Base-by-base conservation (phyloP, 1,140 invertebrate species). In the Brachionus koreanus region DNA sequence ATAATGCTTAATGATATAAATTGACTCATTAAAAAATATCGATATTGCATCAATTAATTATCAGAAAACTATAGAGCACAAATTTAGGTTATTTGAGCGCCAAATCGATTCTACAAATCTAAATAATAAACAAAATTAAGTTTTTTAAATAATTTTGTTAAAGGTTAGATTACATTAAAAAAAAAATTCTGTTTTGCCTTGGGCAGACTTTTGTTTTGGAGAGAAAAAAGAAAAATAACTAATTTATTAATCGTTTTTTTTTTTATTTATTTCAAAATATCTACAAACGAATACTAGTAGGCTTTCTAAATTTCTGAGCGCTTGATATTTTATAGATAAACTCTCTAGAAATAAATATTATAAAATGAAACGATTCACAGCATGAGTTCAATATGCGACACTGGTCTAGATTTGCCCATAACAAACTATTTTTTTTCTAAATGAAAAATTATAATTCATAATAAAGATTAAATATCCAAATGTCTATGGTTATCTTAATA, bases 131-230 rank as follows among this genome's bases (percentile, higher is more conserved):
- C 25, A 65, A 65, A 33, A 33, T 16, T 33, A 33, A 33, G 19
- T 65, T 65, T 65, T 65, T 65, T 37, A 37, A 33, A 65, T 65
- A 33, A 65, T 65, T 37, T 65, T 33, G 12, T 65, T 65, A 65
- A 65, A 65, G 63, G 63, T 65, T 65, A 65, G 29, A 33, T 65
- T 65, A 65, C 13, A 13, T 57, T 57, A 7, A 57, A 57, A 65
- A 57, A 57, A 65, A 29, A 33, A 12, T 65, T 65, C 25, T 33
- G 63, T 19, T 65, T 29, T 29, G 25, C 63, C 12, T 13, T 37
- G 63, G 63, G 25, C 33, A 13, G 29, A 65, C 63, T 65, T 33
- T 12, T 33, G 25, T 65, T 65, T 65, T 65, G 25, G 1, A 33
- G 12, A 33, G 33, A 65, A 5, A 33, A 37, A 35, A 46, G 9